Conservation (phyloP, 2,797 vertebrate species). For the Prionace glauca region DNA sequence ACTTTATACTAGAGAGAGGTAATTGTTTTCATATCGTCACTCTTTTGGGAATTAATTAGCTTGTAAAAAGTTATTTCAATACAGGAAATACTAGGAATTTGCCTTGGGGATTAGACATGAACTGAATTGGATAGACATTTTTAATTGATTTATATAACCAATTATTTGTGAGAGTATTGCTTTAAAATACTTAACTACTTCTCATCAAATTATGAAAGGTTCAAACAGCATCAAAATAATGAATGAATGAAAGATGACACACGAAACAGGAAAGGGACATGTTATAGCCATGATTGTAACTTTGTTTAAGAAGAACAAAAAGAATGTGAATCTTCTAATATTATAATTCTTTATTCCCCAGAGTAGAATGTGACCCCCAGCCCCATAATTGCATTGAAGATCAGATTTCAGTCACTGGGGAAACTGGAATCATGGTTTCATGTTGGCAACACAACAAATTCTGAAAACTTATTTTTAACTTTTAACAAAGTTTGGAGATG, state of each 20-base stretch:
- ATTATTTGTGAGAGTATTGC: not conserved
- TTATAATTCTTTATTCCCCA: not conserved
- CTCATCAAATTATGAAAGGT: not conserved
- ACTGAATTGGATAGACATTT: not conserved
- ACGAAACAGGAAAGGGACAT: not conserved
- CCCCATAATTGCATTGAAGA: not conserved
- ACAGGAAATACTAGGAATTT: not conserved
- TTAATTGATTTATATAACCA: slow-evolving; percentile 22
- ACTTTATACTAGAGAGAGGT: not conserved
- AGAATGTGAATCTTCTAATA: not conserved
- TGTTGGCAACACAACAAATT: not conserved
- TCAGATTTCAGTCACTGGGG: not conserved
- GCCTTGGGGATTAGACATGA: not conserved
- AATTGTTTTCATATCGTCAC: not conserved
- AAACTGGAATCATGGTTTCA: not conserved
- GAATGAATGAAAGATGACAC: not conserved
- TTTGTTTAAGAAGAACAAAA: not conserved
- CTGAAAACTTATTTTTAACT: not conserved
- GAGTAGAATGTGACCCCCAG: not conserved
- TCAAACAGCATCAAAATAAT: not conserved
- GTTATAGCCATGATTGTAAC: not conserved
- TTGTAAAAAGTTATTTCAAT: not conserved
- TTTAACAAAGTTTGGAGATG: not conserved
- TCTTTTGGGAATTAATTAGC: slow-evolving; percentile 33
- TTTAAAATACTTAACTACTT: not conserved